A percentile compares a stretch with the other conserved stretches of the same genome.
Conservation (phyloP, 2,888 invertebrate species). For the Mayetiola destructor region DNA sequence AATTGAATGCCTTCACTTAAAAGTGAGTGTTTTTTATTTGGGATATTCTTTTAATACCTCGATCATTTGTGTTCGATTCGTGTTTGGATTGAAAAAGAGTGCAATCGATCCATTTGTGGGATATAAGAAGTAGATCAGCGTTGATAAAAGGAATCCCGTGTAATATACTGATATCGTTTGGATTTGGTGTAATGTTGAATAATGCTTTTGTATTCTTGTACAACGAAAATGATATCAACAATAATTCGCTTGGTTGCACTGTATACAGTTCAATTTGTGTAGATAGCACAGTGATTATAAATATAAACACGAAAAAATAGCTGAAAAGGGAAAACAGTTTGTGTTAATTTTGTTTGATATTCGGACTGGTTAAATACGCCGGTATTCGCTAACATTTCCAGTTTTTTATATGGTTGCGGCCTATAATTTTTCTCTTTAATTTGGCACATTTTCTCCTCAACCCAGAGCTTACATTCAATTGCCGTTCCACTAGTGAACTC, state of each 20-base stretch:
- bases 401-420: constrained; percentile 36
- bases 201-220: constrained; percentile 43
- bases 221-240: constrained; percentile 46
- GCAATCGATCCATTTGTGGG: constrained; percentile 61
- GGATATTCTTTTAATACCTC: too few species aligned
- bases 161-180: constrained; percentile 45
- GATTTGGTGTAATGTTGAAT: constrained; percentile 36
- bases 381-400: constrained; percentile 36
- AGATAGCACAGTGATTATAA: constrained; percentile 30
- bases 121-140: constrained; percentile 37
- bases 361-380: too few species aligned
- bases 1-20: too few species aligned
- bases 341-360: too few species aligned
- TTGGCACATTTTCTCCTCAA: constrained; percentile 44
- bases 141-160: constrained; percentile 53
- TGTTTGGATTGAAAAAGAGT: constrained; percentile 48
- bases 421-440: constrained; percentile 31
- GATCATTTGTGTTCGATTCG: constrained; percentile 49
- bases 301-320: constrained; percentile 35
- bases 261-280: constrained; percentile 28
- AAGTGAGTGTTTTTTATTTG: too few species aligned
- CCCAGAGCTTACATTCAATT: constrained; percentile 43
- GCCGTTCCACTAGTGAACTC: constrained; percentile 44
- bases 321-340: background rate
- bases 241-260: constrained; percentile 31